These are phyloP conservation scores for Poliocrania exsul DNA, from an alignment of 2,797 vertebrate genomes.

Conservation along the genomic window DNA sequence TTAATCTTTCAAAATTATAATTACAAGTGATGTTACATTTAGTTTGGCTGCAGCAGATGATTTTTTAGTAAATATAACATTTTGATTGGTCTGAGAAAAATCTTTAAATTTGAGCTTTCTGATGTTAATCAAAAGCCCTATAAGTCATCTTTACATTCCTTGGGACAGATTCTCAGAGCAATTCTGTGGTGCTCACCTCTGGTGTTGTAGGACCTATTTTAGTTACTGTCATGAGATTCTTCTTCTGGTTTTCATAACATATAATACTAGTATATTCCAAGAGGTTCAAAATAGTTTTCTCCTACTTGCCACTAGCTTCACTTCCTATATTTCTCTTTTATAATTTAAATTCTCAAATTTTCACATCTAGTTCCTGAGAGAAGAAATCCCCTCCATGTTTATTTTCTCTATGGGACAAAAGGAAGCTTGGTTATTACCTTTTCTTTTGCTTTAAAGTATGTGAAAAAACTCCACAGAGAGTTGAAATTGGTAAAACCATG, in stretches of 20 bases:
- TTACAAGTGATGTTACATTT: conserved; percentile 51
- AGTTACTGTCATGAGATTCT: neutral
- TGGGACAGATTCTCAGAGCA: neutral
- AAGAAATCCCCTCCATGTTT: neutral
- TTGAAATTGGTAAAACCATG: neutral
- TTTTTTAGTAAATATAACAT: conserved; percentile 48
- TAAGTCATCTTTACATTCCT: neutral
- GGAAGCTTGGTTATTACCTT: neutral
- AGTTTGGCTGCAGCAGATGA: conserved; percentile 53
- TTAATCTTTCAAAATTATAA: conserved; percentile 57
- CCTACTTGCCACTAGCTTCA: neutral
- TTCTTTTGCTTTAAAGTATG: neutral
- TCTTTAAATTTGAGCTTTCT: conserved; percentile 20
- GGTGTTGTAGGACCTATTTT: neutral
- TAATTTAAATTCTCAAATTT: neutral
- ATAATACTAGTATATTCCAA: neutral
- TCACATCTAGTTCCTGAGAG: neutral
- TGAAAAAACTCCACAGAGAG: neutral
- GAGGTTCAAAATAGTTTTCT: neutral
- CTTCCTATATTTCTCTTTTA: neutral
- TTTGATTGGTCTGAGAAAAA: conserved; percentile 34
- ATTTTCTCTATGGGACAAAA: neutral
- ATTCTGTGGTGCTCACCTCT: neutral
- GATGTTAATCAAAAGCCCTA: neutral
- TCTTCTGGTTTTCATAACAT: neutral